A percentile compares a stretch with the other conserved stretches of the same genome.
Evolutionary conservation across 92 coral and sea anemone genomes (phyloP).

Genomic region (Epizoanthus fatuus): DNA sequence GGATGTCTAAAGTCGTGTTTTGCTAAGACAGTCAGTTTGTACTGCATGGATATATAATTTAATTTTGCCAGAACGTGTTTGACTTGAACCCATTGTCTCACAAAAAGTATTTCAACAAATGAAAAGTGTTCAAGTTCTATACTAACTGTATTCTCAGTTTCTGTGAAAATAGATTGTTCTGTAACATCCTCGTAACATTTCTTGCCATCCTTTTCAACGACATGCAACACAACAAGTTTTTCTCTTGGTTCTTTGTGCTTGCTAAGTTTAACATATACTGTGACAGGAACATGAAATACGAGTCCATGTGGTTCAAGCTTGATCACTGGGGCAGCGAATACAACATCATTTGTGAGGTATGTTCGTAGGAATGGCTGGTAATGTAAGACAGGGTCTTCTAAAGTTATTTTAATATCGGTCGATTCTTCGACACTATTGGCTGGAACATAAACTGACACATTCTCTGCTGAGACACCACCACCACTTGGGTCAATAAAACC

Average conservation of each 20-base stretch:
- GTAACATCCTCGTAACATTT: not conserved
- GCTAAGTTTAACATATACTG: not conserved
- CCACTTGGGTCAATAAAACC: not conserved
- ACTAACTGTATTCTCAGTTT: not conserved
- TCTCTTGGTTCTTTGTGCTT: not conserved
- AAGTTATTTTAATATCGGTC: not conserved
- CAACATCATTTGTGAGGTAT: not conserved
- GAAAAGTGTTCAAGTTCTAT: not conserved
- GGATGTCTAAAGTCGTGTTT: not conserved
- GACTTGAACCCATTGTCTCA: not conserved
- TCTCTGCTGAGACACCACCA: not conserved
- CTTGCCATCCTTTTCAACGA: not conserved
- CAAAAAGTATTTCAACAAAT: not conserved
- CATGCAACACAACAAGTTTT: not conserved
- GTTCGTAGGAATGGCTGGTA: not conserved
- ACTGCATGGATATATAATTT: not conserved
- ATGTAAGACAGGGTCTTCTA: not conserved
- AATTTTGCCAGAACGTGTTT: not conserved
- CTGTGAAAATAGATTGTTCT: not conserved
- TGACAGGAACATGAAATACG: not conserved
- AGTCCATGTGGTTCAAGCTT: not conserved
- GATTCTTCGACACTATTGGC: not conserved
- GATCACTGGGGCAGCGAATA: not conserved
- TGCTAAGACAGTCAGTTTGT: slow-evolving; percentile 5
- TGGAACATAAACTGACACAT: not conserved